These are phyloP conservation scores for Origma solitaria DNA, from an alignment of 2,113 vertebrate genomes.

Conservation along the genomic window DNA sequence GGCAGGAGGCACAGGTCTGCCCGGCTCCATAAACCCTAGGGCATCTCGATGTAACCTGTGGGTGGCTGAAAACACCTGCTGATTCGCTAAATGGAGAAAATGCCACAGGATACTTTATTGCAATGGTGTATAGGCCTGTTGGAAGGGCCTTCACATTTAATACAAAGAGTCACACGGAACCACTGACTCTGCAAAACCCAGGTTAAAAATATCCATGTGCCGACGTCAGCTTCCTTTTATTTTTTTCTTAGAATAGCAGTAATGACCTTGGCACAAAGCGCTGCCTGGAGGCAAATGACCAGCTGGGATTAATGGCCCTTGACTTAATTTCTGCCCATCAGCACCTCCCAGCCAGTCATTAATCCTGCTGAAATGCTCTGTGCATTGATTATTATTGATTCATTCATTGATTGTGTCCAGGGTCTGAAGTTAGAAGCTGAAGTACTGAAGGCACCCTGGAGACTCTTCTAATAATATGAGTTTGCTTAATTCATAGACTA, in stretches of 20 bases:
- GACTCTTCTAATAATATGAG: slow-evolving; percentile 40
- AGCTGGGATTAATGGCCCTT: slow-evolving; percentile 61
- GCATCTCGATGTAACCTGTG: background rate
- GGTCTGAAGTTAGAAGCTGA: slow-evolving; percentile 9
- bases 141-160: background rate
- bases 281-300: slow-evolving; percentile 56
- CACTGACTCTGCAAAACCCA: background rate
- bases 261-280: slow-evolving; percentile 44
- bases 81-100: background rate
- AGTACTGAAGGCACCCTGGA: slow-evolving; percentile 13
- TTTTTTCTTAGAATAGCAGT: background rate
- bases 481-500: slow-evolving; percentile 58
- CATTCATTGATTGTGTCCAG: slow-evolving; percentile 52
- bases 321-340: slow-evolving; percentile 55
- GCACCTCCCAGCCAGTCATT: slow-evolving; percentile 38
- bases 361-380: slow-evolving; percentile 38
- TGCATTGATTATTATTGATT: slow-evolving; percentile 60
- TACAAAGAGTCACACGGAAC: background rate
- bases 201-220: slow-evolving; percentile 19
- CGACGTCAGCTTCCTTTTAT: background rate
- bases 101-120: background rate
- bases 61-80: background rate
- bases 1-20: background rate
- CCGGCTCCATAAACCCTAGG: background rate
- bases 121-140: background rate